phyloP scores from a whole-genome alignment of 2,797 vertebrate species.

The Tokudaia tokunoshimensis region DNA sequence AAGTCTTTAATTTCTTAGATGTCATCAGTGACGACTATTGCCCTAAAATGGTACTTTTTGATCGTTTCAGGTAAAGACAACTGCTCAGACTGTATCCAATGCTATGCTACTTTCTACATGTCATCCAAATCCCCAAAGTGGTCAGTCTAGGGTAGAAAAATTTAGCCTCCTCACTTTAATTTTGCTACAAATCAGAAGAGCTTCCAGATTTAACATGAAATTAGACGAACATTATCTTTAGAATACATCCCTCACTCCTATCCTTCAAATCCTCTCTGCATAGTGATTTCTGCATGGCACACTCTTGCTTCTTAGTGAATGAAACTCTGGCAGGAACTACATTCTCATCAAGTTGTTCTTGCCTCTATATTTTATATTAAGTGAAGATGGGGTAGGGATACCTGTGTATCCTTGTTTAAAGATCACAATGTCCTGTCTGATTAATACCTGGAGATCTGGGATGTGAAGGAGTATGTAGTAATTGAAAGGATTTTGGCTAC shows the following conservation, averaged over 20 bases:
- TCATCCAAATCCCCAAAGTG: neutral
- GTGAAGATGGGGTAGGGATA: neutral
- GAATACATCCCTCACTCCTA: neutral
- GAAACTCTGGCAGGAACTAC: neutral
- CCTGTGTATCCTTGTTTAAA: neutral
- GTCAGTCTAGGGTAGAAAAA: neutral
- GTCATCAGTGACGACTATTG: neutral
- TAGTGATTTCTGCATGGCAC: neutral
- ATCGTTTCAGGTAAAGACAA: neutral
- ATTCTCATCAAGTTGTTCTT: neutral
- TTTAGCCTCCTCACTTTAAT: neutral
- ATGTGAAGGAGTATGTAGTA: neutral
- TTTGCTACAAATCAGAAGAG: neutral
- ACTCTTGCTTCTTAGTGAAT: neutral
- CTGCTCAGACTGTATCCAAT: neutral
- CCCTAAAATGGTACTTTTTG: neutral
- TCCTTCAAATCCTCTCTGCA: neutral
- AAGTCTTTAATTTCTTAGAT: neutral
- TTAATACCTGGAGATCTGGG: neutral
- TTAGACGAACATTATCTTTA: neutral
- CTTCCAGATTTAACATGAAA: neutral
- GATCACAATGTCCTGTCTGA: neutral
- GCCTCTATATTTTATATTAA: neutral
- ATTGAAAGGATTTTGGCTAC: neutral
- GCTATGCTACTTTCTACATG: neutral